phyloP scores from a whole-genome alignment of 2,797 vertebrate genomes.

The Lacerta viridis region DNA sequence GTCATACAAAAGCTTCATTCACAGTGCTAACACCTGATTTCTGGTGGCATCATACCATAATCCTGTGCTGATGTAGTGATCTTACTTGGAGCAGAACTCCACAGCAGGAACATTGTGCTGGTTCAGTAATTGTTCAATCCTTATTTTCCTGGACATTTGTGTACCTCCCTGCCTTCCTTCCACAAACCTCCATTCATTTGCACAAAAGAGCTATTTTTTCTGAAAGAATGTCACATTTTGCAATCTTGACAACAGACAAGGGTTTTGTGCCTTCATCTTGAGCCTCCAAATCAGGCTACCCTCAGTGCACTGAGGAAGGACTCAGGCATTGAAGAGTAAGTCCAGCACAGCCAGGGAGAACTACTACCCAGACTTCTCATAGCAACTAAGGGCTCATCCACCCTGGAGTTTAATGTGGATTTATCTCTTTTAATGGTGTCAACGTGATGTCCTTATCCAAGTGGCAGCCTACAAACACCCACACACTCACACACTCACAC shows the following conservation, averaged over 20 bases:
- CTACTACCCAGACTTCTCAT: not conserved
- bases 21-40: not conserved
- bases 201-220: not conserved
- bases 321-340: not conserved
- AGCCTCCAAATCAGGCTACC: not conserved
- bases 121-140: not conserved
- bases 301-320: not conserved
- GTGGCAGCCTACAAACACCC: no score
- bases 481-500: no score
- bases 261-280: not conserved
- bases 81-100: not conserved
- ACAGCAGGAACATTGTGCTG: not conserved
- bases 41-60: not conserved
- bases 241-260: not conserved
- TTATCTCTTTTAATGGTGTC: no score
- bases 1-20: not conserved
- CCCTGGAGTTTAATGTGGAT: no score
- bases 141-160: not conserved
- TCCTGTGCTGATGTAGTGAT: not conserved
- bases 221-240: not conserved
- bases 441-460: no score
- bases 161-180: not conserved
- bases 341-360: no score
- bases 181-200: not conserved
- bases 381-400: not conserved